phyloP scores from a whole-genome alignment of 2,113 vertebrate species.

The Leuciscus idus region DNA sequence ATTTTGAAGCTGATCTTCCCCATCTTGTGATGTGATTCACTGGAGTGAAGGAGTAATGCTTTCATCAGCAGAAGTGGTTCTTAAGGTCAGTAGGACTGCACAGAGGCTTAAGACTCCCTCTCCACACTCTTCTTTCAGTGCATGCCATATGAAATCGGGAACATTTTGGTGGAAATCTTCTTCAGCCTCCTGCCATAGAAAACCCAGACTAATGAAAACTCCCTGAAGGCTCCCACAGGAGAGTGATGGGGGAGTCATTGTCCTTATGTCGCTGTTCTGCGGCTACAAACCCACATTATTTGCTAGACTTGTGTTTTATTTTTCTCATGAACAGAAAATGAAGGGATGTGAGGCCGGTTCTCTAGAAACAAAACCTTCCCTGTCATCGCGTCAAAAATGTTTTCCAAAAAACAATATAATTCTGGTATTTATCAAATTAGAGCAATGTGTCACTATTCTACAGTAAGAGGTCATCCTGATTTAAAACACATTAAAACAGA shows the following conservation, averaged over 20 bases:
- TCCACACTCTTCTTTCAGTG: conserved; percentile 16
- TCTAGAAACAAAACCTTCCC: conserved; percentile 44
- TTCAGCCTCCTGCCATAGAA: not conserved
- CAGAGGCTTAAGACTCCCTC: conserved; percentile 28
- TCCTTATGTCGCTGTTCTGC: conserved; percentile 55
- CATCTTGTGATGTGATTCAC: not conserved
- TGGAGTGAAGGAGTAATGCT: conserved; percentile 5
- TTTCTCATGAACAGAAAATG: conserved; percentile 59
- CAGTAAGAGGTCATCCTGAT: not conserved
- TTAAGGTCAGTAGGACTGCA: conserved; percentile 47
- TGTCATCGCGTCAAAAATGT: conserved; percentile 17
- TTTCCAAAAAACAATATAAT: not conserved
- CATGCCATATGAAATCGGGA: conserved; percentile 30
- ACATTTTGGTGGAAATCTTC: conserved; percentile 18
- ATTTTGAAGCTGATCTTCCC: not conserved
- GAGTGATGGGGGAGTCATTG: conserved; percentile 52
- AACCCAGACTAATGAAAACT: conserved; percentile 43
- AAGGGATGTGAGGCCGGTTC: not conserved
- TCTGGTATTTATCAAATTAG: not conserved
- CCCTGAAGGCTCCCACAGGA: conserved; percentile 15
- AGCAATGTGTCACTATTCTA: not conserved
- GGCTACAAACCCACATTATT: conserved; percentile 60
- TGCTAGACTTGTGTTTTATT: conserved; percentile 65
- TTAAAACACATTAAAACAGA: not conserved
- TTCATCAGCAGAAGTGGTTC: conserved; percentile 38